Conservation (phyloP, 1,140 invertebrate genomes). For the Aleiodes sp. region DNA sequence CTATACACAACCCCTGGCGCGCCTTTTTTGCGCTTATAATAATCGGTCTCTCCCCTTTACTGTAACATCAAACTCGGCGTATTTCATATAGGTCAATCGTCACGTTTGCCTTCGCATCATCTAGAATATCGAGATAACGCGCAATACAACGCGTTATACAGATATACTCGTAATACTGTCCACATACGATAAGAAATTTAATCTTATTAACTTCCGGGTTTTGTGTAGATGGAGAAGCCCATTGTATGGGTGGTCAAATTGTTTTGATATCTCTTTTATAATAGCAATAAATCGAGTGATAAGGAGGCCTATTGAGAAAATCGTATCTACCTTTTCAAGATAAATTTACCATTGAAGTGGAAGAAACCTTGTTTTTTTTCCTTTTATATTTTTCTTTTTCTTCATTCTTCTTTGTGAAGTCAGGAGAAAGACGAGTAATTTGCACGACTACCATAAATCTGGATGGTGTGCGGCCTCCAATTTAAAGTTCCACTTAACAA, state of each 20-base stretch:
- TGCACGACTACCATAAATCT: neutral
- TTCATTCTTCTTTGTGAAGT: too few species aligned
- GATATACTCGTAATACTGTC: neutral
- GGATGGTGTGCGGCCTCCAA: constrained; percentile 5
- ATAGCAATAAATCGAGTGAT: neutral
- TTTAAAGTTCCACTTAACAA: constrained; percentile 9
- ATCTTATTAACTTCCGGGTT: constrained; percentile 17
- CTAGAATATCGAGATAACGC: constrained; percentile 6
- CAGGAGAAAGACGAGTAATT: neutral
- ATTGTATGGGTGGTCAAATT: neutral
- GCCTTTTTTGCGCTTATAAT: neutral
- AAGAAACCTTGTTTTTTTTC: too few species aligned
- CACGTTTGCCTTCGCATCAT: constrained; percentile 9
- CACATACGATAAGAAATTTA: neutral
- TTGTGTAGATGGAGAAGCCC: neutral
- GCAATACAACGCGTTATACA: constrained; percentile 2
- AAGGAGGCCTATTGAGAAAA: neutral
- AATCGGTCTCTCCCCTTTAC: neutral
- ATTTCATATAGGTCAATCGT: constrained; percentile 9
- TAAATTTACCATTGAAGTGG: neutral
- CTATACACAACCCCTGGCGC: neutral
- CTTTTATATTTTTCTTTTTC: constrained; percentile 1
- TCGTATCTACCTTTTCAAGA: neutral
- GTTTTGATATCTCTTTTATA: neutral
- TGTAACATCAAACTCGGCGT: neutral